These are phyloP conservation scores for Gymnosoma rotundatum DNA, from an alignment of 2,888 invertebrate species.

Conservation along the genomic window DNA sequence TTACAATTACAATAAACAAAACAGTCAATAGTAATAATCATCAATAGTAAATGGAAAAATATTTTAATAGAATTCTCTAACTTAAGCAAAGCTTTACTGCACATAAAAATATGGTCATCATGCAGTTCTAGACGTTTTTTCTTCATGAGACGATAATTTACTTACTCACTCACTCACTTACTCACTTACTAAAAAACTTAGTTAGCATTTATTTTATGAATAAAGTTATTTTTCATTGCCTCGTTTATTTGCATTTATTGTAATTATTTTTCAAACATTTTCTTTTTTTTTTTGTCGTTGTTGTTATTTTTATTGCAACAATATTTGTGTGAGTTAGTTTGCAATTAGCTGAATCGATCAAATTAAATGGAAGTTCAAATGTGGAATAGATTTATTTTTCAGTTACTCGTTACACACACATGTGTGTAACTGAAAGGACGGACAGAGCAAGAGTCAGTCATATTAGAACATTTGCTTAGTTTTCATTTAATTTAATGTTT, in stretches of 20 bases:
- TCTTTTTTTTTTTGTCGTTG: neutral
- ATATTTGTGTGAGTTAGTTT: constrained; percentile 58
- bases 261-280: constrained; percentile 51
- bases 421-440: neutral
- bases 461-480: constrained; percentile 52
- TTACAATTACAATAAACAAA: constrained; percentile 53
- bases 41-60: constrained; percentile 19
- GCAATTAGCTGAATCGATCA: constrained; percentile 72
- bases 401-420: neutral
- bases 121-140: constrained; percentile 25
- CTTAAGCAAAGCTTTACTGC: constrained; percentile 21
- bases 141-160: neutral
- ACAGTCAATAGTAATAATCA: constrained; percentile 39
- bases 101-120: constrained; percentile 4
- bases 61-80: neutral
- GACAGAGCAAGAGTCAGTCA: constrained; percentile 20
- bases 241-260: constrained; percentile 42
- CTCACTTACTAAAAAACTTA: constrained; percentile 36
- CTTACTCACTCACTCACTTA: constrained; percentile 8
- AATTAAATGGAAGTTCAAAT: constrained; percentile 70
- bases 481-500: constrained; percentile 56
- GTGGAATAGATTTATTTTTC: constrained; percentile 47
- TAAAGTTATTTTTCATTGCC: constrained; percentile 31
- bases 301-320: constrained; percentile 36
- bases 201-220: constrained; percentile 50